Conservation (phyloP, 2,888 invertebrate species). For the Selenia dentaria region DNA sequence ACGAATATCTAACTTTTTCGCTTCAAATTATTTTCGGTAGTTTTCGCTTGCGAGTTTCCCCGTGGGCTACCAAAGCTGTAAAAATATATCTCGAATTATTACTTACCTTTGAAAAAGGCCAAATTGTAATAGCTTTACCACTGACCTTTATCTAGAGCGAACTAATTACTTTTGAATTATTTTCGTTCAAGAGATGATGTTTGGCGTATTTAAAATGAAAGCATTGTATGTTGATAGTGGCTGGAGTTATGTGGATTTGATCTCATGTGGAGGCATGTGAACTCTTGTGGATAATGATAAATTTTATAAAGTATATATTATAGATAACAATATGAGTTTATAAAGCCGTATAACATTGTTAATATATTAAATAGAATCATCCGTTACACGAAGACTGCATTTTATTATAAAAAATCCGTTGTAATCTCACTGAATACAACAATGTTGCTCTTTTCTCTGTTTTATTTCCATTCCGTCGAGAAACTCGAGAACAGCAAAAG, state of each 20-base stretch:
- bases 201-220: no score
- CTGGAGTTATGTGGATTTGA: no score
- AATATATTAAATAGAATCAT: neutral
- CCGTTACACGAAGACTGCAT: neutral
- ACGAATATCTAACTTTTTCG: conserved; percentile 19
- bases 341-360: no score
- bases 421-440: conserved; percentile 10
- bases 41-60: conserved; percentile 3
- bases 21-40: conserved; percentile 13
- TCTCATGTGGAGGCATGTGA: no score
- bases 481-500: conserved; percentile 31
- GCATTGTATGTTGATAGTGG: no score
- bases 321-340: no score
- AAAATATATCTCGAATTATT: conserved; percentile 5
- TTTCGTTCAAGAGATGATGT: neutral
- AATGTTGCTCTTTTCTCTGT: conserved; percentile 22
- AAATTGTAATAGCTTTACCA: neutral
- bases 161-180: neutral
- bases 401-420: conserved; percentile 1
- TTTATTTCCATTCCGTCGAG: conserved; percentile 32
- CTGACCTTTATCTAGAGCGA: neutral
- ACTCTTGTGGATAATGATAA: no score
- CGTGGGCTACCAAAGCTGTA: conserved; percentile 3
- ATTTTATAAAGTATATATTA: no score
- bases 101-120: conserved; percentile 1